Base-by-base conservation (phyloP, 2,113 vertebrate genomes). In the Dicerorhinus sumatrensis region DNA sequence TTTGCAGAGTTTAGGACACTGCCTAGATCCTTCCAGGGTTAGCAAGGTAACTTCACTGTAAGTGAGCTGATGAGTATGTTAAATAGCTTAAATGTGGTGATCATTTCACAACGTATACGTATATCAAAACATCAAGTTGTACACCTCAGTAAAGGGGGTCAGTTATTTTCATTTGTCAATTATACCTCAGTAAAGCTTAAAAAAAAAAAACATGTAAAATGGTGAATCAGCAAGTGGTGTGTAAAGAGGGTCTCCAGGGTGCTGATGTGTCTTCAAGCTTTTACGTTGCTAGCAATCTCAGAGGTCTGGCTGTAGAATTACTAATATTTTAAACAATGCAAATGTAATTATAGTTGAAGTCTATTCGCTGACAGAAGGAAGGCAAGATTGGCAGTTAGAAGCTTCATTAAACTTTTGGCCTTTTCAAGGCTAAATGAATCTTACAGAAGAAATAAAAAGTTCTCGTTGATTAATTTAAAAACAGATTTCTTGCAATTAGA, bases 361-460 rank as follows among this genome's bases (percentile, higher is more conserved):
- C 77, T 9, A 42, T 25, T 94, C 67, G 83, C 54, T 48, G 75
- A 89, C 60, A 94, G 93, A 70, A 91, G 75, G 96, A 89, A 69
- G 48, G 33, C 46, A 80, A 96, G 97, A 97, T 18, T 94, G 95
- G 86, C 96, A 96, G 70, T 89, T 80, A 95, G 97, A 95, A 97
- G 84, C 63, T 76, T 96, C 95, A 89, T 95, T 97, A 96, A 91
- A 97, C 96, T 97, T 97, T 92, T 95, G 93, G 91, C 96, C 96
- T 97, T 95, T 95, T 96, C 86, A 94, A 97, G 82, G 96, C 65
- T 80, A 97, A 93, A 95, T 67, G 80, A 87, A 58, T 96, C 96
- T 80, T 39, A 77, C 69, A 51, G 56, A 96, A 98, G 93, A 60
- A 92, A 86, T 27, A 83, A 80, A 88, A 94, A 67, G 82, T 93